These are phyloP conservation scores for Podilymbus podiceps DNA, from an alignment of 2,113 vertebrate species.

Conservation along the genomic window DNA sequence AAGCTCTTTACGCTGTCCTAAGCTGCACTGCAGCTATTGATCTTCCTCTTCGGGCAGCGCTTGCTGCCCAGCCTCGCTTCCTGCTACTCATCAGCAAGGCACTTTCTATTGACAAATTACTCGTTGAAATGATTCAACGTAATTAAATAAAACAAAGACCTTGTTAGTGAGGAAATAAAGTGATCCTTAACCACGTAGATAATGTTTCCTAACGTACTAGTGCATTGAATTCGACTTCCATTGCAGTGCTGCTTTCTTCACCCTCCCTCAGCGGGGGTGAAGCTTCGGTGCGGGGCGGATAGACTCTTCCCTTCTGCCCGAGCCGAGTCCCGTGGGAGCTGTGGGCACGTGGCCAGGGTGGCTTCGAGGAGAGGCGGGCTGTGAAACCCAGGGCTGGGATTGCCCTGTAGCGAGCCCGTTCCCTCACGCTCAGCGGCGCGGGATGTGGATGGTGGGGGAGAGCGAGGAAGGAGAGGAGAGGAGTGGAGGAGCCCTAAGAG, in stretches of 20 bases:
- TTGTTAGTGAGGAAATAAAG: not conserved
- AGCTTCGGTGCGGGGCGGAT: not conserved
- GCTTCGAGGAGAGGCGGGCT: not conserved
- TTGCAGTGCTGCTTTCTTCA: not conserved
- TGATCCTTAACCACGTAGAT: not conserved
- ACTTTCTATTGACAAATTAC: not conserved
- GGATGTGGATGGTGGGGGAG: rapidly evolving
- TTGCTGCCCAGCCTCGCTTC: not conserved
- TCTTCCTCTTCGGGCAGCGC: not conserved
- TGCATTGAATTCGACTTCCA: not conserved
- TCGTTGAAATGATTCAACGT: not conserved
- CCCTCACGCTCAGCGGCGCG: not conserved
- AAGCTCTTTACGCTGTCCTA: slow-evolving; percentile 13
- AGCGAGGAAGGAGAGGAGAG: not conserved
- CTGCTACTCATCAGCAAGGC: not conserved
- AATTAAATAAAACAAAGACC: not conserved
- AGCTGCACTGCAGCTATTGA: slow-evolving; percentile 30
- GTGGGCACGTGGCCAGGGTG: not conserved
- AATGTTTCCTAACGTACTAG: not conserved
- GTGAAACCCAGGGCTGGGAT: not conserved
- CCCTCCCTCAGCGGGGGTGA: not conserved
- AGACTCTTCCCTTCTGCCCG: not conserved
- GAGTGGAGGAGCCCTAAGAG: not conserved
- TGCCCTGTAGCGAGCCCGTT: rapidly evolving
- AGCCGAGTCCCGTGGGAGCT: not conserved